Conservation (phyloP, 1,140 invertebrate species). For the Uloborus diversus region DNA sequence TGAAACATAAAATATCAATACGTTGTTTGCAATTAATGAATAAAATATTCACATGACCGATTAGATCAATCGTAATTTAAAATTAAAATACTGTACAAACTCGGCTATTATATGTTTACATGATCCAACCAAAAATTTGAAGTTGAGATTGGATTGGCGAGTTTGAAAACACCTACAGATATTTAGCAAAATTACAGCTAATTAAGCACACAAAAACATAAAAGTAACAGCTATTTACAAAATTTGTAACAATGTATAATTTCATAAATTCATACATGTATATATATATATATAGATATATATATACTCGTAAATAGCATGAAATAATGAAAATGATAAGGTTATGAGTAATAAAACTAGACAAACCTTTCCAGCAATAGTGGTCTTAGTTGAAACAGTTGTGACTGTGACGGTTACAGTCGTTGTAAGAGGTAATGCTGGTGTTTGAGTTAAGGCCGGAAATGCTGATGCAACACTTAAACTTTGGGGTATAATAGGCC, state of each 20-base stretch:
- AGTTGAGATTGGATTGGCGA: too few relatives aligned
- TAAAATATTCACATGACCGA: too few relatives aligned
- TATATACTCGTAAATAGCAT: background rate
- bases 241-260: background rate
- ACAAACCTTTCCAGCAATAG: slow-evolving; percentile 58
- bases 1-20: too few relatives aligned
- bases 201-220: background rate
- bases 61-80: too few relatives aligned
- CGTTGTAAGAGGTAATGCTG: slow-evolving; percentile 22
- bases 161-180: too few relatives aligned
- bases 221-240: background rate
- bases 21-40: too few relatives aligned
- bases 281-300: background rate
- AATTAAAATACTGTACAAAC: too few relatives aligned
- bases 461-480: slow-evolving; percentile 36
- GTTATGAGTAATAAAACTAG: too few relatives aligned
- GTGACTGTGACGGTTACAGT: slow-evolving; percentile 64
- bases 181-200: too few relatives aligned
- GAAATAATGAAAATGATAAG: background rate
- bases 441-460: slow-evolving; percentile 60
- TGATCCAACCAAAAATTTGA: too few relatives aligned
- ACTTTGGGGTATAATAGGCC: slow-evolving; percentile 60
- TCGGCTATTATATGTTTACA: too few relatives aligned
- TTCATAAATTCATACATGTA: background rate
- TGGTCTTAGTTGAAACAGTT: slow-evolving; percentile 62